A percentile compares a stretch with the other conserved stretches of the same genome.
phyloP scores from a whole-genome alignment of 2,888 invertebrate genomes.

The Dryobota labecula region DNA sequence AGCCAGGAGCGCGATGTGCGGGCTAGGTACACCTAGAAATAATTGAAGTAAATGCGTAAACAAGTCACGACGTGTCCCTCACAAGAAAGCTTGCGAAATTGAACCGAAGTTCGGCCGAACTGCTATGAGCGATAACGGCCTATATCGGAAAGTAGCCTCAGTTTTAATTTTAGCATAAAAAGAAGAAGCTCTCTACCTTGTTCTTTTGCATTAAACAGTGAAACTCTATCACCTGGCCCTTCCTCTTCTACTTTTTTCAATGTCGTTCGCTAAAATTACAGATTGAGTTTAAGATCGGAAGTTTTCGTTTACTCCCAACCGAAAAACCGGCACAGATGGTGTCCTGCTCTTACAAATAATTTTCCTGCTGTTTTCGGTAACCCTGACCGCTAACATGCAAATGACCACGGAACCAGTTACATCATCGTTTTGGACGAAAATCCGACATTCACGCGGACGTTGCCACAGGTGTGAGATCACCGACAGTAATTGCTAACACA shows the following conservation, averaged over 20 bases:
- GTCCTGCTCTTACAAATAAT: neutral
- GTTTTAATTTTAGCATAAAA: neutral
- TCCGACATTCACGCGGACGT: constrained; percentile 24
- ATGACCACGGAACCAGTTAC: constrained; percentile 48
- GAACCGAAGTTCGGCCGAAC: too few relatives aligned
- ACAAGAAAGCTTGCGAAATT: too few relatives aligned
- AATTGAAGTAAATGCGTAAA: too few relatives aligned
- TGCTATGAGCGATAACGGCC: too few relatives aligned
- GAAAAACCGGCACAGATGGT: neutral
- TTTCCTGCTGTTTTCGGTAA: constrained; percentile 5
- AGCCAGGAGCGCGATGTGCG: too few relatives aligned
- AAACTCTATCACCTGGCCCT: neutral
- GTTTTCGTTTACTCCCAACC: neutral
- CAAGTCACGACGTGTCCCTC: too few relatives aligned
- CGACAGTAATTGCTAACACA: constrained; percentile 18
- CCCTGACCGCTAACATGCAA: constrained; percentile 40
- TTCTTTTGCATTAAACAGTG: neutral
- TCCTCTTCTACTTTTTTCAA: neutral
- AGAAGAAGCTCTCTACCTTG: neutral
- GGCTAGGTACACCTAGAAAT: too few relatives aligned
- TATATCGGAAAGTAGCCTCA: too few relatives aligned
- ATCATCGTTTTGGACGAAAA: constrained; percentile 53
- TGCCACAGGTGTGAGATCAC: constrained; percentile 48
- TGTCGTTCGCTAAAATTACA: neutral
- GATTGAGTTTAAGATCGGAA: too few relatives aligned